Base-by-base conservation (phyloP, 2,888 invertebrate species). In the Lycophotia porphyrea region DNA sequence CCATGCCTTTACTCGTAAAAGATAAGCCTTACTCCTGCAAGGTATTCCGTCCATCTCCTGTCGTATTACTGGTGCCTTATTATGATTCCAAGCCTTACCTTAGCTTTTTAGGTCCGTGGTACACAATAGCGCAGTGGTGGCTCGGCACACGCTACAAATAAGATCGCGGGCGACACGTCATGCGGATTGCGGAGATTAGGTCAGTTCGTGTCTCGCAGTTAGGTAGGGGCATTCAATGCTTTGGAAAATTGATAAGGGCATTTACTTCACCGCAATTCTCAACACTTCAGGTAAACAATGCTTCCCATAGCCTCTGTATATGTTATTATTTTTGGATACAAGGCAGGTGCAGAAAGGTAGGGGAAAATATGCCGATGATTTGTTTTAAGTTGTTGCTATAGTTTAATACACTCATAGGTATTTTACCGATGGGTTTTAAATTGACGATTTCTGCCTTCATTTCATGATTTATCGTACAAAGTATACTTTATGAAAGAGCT, bases 161-260 rank as follows among this genome's bases (percentile, higher is more conserved):
- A 92, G 89, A 91, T 91, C 90, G 90, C 91, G 89, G 88, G 87
- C 78, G 90, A 91, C 91, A 91, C 91, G 91, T 92, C 92, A 91
- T 92, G 89, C 90, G 89, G 90, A 90, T 89, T 89, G 89, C 87
- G 76, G 89, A 91, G 91, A 91, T 91, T 91, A 89, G 92, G 90
- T 90, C 90, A 89, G 86, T 86, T 86, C 80, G 71, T n/a, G 2
- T 77, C 67, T 76, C 88, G 36, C 80, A 70, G 71, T 87, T 31
- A 63, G 55, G 84, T 31, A 34, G 5, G 1, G 0, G 73, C 47
- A 78, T 87, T 89, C 15, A 68, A 85, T 72, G 31, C 82, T 76
- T 5, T 24, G 0, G 24, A 24, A 7, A 27, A 52, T 52, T 52
- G 11, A n/a, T 60, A 21, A 1, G 9, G 34, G 21, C 11, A 2